phyloP scores from a whole-genome alignment of 2,113 vertebrate genomes.

The Xenopus laevis region DNA sequence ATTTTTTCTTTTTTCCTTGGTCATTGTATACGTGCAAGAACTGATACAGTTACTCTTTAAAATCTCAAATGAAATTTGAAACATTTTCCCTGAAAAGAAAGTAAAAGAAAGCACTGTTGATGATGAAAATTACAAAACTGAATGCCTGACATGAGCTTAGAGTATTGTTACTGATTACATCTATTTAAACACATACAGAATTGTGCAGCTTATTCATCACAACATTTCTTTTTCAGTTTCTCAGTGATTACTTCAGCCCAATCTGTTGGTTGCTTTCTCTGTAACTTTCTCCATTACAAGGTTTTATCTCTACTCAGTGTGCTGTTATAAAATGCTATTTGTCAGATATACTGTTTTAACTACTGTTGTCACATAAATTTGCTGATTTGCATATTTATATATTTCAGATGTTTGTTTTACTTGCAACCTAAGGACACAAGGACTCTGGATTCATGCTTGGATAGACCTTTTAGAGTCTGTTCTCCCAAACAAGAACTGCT shows the following conservation, averaged over 20 bases:
- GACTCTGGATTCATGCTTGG: slow-evolving; percentile 36
- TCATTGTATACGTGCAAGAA: too few relatives aligned
- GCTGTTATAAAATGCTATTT: too few relatives aligned
- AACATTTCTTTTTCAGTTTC: slow-evolving; percentile 20
- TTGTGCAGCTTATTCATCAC: slow-evolving; percentile 34
- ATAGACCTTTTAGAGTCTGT: slow-evolving; percentile 21
- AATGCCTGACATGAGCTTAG: slow-evolving; percentile 27
- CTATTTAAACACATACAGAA: slow-evolving; percentile 22
- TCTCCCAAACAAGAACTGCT: slow-evolving; percentile 23
- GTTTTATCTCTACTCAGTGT: too few relatives aligned
- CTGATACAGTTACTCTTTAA: slow-evolving; percentile 23
- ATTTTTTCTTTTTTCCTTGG: too few relatives aligned
- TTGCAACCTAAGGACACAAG: slow-evolving; percentile 20
- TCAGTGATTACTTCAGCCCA: background rate
- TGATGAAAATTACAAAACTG: slow-evolving; percentile 21
- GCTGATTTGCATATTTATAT: background rate
- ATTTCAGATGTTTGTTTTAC: slow-evolving; percentile 34
- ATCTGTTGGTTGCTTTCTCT: too few relatives aligned
- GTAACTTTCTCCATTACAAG: too few relatives aligned
- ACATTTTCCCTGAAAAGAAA: background rate
- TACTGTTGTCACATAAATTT: too few relatives aligned
- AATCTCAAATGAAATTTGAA: slow-evolving; percentile 28
- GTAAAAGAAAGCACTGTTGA: background rate
- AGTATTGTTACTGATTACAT: slow-evolving; percentile 35
- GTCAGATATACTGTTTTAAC: too few relatives aligned